Percentiles rank a stretch among this genome's conserved stretches.
These are phyloP conservation scores for Masnerella sp. DNA, from an alignment of 2,888 invertebrate genomes.

Conservation along the genomic window DNA sequence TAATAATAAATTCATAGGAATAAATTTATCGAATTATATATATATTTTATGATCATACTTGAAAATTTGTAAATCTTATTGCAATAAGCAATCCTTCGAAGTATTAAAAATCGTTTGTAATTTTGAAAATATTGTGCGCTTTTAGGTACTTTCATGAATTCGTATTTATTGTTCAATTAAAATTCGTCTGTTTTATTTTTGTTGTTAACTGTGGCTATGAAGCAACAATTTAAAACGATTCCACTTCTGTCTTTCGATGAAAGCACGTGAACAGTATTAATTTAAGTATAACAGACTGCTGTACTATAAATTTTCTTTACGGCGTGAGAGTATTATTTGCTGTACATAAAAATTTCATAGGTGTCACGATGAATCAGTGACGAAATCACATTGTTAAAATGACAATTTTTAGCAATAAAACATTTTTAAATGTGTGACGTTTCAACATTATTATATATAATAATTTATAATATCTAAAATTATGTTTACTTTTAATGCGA, in stretches of 20 bases:
- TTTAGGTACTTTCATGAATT: not conserved
- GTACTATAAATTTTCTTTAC: constrained; percentile 27
- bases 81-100: too few relatives aligned
- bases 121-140: constrained; percentile 8
- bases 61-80: too few relatives aligned
- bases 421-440: constrained; percentile 54
- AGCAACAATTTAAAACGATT: constrained; percentile 13
- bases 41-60: too few relatives aligned
- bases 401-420: constrained; percentile 58
- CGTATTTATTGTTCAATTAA: not conserved
- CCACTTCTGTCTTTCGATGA: constrained; percentile 12
- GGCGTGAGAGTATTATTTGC: constrained; percentile 29
- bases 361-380: constrained; percentile 38
- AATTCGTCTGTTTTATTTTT: too few relatives aligned
- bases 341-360: constrained; percentile 40
- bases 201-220: too few relatives aligned
- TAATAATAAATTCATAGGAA: too few relatives aligned
- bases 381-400: constrained; percentile 39
- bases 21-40: too few relatives aligned
- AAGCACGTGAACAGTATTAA: constrained; percentile 21
- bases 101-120: too few relatives aligned
- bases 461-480: too few relatives aligned
- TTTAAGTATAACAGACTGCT: constrained; percentile 37
- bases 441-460: too few relatives aligned
- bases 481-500: too few relatives aligned